Evolutionary conservation across 2,113 vertebrate species (phyloP), one percentile per base, ranked within the genome.

Genomic region (Pipra filicauda): DNA sequence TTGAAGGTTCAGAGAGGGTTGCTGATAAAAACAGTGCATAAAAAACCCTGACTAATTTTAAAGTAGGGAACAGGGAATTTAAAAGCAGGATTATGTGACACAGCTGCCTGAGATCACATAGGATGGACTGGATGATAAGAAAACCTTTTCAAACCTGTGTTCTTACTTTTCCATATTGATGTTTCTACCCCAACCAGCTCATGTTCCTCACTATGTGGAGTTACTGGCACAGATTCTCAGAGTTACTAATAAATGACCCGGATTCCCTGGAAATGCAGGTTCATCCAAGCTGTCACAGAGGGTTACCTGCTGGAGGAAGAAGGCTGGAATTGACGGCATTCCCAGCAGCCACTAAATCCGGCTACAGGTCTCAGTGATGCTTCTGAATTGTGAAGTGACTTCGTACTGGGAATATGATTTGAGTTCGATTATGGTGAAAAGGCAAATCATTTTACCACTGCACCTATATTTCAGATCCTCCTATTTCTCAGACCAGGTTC

Each of bases 211-310:
- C 12, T 81, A 8, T 30, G 15, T 17, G 61, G 30, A 55, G 33
- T 89, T 83, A 62, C 75, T 91, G 88, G 72, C 64, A 83, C 23
- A 66, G 71, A 67, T 88, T 77, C 43, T 58, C 0, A 0, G 43
- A 37, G 30, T 57, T 46, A 3, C 78, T 44, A 54, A 27, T 27
- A 64, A 88, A 71, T 90, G 88, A 93, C 85, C 67, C 67, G 92
- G 48, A 86, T 95, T 93, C 76, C 39, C 39, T 85, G 72, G 48
- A 59, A 67, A 26, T 46, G 59, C 49, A 74, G 62, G 52, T 59
- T 91, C 39, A 80, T 48, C 59, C 85, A 86, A 59, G 69, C 93
- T 95, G 92, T 93, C 93, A 90, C 85, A 88, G 82, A 15, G 74
- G 64, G 78, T 95, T 88, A 86, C 33, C 35, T 11, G 3, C 22